phyloP scores from a whole-genome alignment of 2,888 invertebrate species.

The Euspilapteryx auroguttella region DNA sequence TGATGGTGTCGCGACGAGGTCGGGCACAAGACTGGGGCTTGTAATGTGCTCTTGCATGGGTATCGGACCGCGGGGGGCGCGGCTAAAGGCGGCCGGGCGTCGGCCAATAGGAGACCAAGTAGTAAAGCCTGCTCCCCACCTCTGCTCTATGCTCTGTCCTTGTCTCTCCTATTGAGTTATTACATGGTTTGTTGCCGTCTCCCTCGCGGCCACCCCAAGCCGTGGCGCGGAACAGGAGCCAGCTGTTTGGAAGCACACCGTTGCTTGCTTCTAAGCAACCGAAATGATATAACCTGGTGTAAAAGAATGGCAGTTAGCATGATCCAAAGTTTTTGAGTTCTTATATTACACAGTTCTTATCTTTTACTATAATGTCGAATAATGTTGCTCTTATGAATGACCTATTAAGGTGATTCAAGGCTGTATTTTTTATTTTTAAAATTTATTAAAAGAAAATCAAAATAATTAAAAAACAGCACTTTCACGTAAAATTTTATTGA shows the following conservation, averaged over 20 bases:
- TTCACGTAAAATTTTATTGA: too few relatives aligned
- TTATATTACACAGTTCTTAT: not conserved
- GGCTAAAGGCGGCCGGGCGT: conserved; percentile 26
- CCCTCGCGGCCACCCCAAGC: conserved; percentile 22
- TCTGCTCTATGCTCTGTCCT: conserved; percentile 9
- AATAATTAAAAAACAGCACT: too few relatives aligned
- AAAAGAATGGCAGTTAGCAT: not conserved
- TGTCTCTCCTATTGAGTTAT: conserved; percentile 19
- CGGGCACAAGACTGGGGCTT: conserved; percentile 47
- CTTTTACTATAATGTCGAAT: too few relatives aligned
- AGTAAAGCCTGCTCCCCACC: conserved; percentile 45
- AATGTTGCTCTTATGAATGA: too few relatives aligned
- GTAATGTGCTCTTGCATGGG: conserved; percentile 23
- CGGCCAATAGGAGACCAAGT: conserved; percentile 26
- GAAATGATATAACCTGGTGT: conserved; percentile 32
- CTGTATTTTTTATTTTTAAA: too few relatives aligned
- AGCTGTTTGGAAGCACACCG: conserved; percentile 43
- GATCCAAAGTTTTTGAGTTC: not conserved
- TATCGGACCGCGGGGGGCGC: conserved; percentile 33
- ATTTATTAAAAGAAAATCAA: too few relatives aligned
- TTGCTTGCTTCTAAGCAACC: conserved; percentile 22
- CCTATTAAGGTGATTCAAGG: too few relatives aligned
- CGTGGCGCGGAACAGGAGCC: conserved; percentile 29
- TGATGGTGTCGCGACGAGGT: conserved; percentile 49
- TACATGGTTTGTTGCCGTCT: conserved; percentile 15